Evolutionary conservation across 35 echinoderm and acorn worm genomes (phyloP), one percentile per base, ranked within the genome.

Genomic region (Acanthaster planci): DNA sequence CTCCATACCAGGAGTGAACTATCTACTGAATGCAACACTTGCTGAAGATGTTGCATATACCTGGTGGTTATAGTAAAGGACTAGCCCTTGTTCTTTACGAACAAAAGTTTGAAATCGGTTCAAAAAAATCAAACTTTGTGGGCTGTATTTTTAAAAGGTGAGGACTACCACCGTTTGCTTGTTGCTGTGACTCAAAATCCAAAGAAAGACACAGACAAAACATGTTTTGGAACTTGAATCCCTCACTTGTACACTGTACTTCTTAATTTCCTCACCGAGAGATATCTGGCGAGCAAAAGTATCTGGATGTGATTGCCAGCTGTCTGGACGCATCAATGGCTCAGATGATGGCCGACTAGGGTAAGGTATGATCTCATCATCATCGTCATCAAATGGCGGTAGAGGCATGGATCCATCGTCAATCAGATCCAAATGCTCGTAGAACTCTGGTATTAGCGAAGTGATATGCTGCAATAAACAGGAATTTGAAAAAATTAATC

Each of bases 351-450:
- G 30, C 9, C 29, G 18, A 52, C 47, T 81, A 26, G 79, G 79
- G 79, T 52, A 81, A 22, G 79, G 79, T 14, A 81, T 52, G 39
- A 59, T 44, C 55, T 87, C 86, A 35, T 88, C 86, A 57, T 94
- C 92, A 38, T 97, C 94, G 35, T 97, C 94, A 81, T 97, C 95
- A 38, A 97, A 83, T 34, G 95, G 95, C 31, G 95, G 95, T 7
- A 97, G 84, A 5, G 95, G 95, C 95, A 97, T 97, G 29, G 95
- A 97, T 15, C 95, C 88, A 51, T 97, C 95, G 55, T 97, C 95
- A 8, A 97, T 89, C 23, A 97, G 84, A 60, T 97, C 95, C 17
- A 97, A 55, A 64, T 97, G 87, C 27, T 97, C 95, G 35, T 97
- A 97, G 81, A 97, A 97, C 10, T 97, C 87, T 42, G 95, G 95